phyloP scores from a whole-genome alignment of 2,888 invertebrate species.

The Chrysolina americana region DNA sequence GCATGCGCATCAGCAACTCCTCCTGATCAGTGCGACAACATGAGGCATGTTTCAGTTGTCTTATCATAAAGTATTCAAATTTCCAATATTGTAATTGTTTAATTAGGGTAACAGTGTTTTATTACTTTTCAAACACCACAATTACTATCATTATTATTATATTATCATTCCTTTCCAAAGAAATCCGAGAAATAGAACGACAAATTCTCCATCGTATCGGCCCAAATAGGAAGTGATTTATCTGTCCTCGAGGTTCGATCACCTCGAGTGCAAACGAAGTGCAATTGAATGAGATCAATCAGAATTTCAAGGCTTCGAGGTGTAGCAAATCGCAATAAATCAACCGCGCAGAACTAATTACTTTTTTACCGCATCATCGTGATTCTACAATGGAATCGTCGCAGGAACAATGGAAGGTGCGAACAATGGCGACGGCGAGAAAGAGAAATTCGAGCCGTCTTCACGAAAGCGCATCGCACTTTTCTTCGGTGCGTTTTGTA shows the following conservation, averaged over 20 bases:
- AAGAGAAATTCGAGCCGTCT: background rate
- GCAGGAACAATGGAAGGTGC: background rate
- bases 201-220: too few species aligned
- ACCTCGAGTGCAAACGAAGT: background rate
- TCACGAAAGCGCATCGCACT: background rate
- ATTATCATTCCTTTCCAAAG: too few species aligned
- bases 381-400: background rate
- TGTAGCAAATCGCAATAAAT: slow-evolving; percentile 7
- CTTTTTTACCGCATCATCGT: slow-evolving; percentile 4
- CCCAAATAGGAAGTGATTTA: background rate
- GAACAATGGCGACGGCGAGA: background rate
- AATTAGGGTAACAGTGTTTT: too few species aligned
- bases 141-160: too few species aligned
- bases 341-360: slow-evolving; percentile 2
- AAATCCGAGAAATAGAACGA: too few species aligned
- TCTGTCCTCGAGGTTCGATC: background rate
- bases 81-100: too few species aligned
- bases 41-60: too few species aligned
- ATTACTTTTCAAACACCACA: too few species aligned
- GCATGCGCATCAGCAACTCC: too few species aligned
- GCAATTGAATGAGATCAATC: slow-evolving; percentile 7
- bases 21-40: too few species aligned
- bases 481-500: slow-evolving; percentile 6
- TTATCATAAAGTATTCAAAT: too few species aligned
- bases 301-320: background rate